Conservation (phyloP, 2,888 invertebrate species). For the Lepas anatifera region DNA sequence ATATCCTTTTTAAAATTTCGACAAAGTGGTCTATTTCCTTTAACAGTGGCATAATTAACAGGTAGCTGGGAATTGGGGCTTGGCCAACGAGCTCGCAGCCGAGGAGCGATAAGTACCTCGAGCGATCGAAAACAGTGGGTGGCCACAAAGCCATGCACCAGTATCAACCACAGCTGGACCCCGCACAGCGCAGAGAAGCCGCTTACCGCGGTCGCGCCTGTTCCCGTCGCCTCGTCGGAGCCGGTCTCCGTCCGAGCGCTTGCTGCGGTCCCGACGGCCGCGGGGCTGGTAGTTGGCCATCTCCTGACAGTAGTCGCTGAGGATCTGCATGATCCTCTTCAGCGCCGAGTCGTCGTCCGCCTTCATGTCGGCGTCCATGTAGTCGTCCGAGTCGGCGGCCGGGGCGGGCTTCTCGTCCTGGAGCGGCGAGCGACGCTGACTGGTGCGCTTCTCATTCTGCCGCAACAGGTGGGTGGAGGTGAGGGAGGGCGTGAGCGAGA, state of each 20-base stretch:
- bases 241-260: constrained; percentile 2
- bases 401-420: not conserved
- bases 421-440: not conserved
- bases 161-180: too few species aligned
- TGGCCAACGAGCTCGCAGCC: too few species aligned
- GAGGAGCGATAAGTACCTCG: too few species aligned
- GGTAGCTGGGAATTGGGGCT: too few species aligned
- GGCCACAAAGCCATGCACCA: too few species aligned
- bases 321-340: constrained; percentile 62
- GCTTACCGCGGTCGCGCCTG: constrained; percentile 10
- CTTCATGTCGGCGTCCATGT: constrained; percentile 49
- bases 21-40: too few species aligned
- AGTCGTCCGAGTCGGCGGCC: constrained; percentile 43
- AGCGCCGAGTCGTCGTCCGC: constrained; percentile 40
- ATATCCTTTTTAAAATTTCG: too few species aligned
- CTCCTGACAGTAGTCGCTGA: constrained; percentile 68
- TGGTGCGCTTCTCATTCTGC: constrained; percentile 4
- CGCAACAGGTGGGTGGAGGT: not conserved
- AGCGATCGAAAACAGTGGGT: too few species aligned
- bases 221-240: not conserved
- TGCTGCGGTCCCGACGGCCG: not conserved
- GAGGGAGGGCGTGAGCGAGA: not conserved
- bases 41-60: too few species aligned
- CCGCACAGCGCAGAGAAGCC: too few species aligned
- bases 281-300: constrained; percentile 51